Conservation (phyloP, 1,140 invertebrate genomes). For the Scaptomyza pallida region DNA sequence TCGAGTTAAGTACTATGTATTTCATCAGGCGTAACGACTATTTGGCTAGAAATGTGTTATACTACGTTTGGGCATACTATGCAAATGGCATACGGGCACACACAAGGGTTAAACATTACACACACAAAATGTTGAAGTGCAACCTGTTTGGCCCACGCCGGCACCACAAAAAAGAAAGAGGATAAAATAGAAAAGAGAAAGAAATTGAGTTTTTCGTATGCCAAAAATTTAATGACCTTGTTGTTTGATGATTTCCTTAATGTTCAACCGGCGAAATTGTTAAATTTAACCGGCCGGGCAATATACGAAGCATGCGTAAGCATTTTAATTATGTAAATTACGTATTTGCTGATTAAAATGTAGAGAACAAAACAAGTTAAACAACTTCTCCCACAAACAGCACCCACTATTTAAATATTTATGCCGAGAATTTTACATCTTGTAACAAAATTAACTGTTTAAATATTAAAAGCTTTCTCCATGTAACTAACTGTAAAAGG, state of each 20-base stretch:
- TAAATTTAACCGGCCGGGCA: slow-evolving; percentile 18
- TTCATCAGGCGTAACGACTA: slow-evolving; percentile 14
- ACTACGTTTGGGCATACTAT: background rate
- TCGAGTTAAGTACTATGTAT: background rate
- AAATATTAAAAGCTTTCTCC: too few relatives aligned
- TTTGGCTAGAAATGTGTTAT: background rate
- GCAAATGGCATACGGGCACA: background rate
- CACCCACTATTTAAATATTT: too few relatives aligned
- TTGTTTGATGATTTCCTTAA: background rate
- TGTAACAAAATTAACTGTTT: too few relatives aligned
- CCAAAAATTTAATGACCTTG: slow-evolving; percentile 44
- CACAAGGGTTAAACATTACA: background rate
- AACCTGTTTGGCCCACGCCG: slow-evolving; percentile 8
- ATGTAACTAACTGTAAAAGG: too few relatives aligned
- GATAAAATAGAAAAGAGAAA: background rate
- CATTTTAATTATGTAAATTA: background rate
- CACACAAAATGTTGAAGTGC: background rate
- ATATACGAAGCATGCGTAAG: too few relatives aligned
- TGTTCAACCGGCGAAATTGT: background rate
- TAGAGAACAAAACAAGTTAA: background rate
- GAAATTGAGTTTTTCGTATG: slow-evolving; percentile 26
- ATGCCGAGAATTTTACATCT: too few relatives aligned
- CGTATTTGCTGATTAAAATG: background rate
- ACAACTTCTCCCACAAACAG: background rate
- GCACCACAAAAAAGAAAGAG: background rate